phyloP scores from a whole-genome alignment of 2,797 vertebrate genomes.

The Intellagama lesueurii region DNA sequence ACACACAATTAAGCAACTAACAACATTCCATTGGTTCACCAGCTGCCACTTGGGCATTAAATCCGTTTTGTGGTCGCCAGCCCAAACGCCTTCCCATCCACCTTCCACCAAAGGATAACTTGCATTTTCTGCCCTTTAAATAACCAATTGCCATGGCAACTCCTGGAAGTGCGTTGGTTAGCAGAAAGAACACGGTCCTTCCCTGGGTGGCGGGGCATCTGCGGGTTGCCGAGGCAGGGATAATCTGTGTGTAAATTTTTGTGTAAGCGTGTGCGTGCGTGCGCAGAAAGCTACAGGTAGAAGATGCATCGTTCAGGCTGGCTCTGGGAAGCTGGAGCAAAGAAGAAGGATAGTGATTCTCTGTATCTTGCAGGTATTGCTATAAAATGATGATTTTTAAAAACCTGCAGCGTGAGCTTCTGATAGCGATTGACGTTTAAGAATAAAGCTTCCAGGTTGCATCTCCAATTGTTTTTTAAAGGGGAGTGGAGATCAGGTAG shows the following conservation, averaged over 20 bases:
- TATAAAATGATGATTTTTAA: no score
- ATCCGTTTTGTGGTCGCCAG: slow-evolving; percentile 17
- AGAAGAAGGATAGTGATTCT: background rate
- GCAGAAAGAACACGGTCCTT: slow-evolving; percentile 56
- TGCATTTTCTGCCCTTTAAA: slow-evolving; percentile 59
- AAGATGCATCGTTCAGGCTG: background rate
- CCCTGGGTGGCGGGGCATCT: slow-evolving; percentile 31
- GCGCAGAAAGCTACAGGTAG: slow-evolving; percentile 14
- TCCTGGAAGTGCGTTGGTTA: slow-evolving; percentile 54
- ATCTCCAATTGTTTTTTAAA: no score
- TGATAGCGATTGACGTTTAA: no score
- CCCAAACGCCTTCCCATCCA: slow-evolving; percentile 30
- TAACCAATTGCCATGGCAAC: slow-evolving; percentile 71
- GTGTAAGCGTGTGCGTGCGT: background rate
- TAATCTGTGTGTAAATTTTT: background rate
- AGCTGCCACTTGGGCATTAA: background rate
- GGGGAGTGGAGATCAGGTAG: no score
- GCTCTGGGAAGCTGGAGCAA: background rate
- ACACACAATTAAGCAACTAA: background rate
- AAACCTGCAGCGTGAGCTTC: no score
- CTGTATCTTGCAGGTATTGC: no score
- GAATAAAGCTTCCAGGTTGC: no score
- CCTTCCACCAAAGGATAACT: slow-evolving; percentile 52
- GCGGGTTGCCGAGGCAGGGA: slow-evolving; percentile 25
- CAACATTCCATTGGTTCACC: background rate